Percentiles rank a stretch among this genome's conserved stretches.
Conservation (phyloP, 2,797 vertebrate genomes). For the Xyrichtys novacula region DNA sequence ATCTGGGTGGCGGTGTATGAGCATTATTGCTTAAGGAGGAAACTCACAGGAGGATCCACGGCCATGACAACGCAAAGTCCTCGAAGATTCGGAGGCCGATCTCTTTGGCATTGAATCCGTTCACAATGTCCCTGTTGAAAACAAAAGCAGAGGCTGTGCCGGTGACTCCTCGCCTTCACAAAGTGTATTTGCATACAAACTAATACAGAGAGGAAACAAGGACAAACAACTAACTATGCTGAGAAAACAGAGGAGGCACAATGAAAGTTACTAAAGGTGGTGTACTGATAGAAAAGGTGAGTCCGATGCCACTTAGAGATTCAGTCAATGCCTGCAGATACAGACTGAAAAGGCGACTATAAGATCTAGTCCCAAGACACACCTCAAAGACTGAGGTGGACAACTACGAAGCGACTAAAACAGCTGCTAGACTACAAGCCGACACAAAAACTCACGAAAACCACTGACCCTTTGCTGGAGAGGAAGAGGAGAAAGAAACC, state of each 20-base stretch:
- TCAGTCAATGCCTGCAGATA: background rate
- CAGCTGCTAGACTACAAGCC: constrained; percentile 37
- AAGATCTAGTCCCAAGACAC: background rate
- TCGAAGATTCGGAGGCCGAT: constrained; percentile 89
- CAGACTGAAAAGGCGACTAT: background rate
- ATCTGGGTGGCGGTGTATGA: constrained; percentile 40
- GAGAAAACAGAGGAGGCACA: background rate
- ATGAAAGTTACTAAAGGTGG: background rate
- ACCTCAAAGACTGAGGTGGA: background rate
- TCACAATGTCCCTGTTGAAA: constrained; percentile 74
- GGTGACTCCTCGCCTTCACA: background rate
- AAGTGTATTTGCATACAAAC: background rate
- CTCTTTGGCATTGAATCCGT: constrained; percentile 81
- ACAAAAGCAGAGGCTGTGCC: constrained; percentile 13
- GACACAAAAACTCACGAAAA: constrained; percentile 66
- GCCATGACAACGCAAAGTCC: constrained; percentile 91
- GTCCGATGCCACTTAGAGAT: background rate
- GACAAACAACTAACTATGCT: background rate
- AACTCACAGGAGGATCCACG: constrained; percentile 94
- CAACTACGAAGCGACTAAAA: constrained; percentile 19
- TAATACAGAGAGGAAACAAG: background rate
- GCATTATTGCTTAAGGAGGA: background rate
- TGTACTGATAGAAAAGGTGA: constrained; percentile 2
- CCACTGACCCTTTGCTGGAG: constrained; percentile 67
- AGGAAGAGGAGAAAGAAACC: constrained; percentile 51